Evolutionary conservation across 2,888 invertebrate species (phyloP).

Genomic region (Isoperla grammatica): DNA sequence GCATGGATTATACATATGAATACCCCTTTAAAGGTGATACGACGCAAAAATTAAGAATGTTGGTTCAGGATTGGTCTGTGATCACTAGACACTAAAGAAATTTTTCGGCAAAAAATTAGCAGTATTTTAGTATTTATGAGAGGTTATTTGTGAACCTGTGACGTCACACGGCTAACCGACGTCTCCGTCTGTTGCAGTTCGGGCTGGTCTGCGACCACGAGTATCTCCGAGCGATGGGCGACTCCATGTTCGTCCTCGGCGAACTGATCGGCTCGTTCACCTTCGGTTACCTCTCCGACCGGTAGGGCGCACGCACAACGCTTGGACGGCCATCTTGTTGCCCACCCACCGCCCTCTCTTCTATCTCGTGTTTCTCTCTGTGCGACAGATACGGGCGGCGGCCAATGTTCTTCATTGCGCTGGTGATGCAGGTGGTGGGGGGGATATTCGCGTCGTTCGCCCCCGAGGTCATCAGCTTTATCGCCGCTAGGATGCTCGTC

Average conservation of each 20-base stretch:
- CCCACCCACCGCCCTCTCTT: background rate
- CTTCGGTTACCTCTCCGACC: conserved; percentile 15
- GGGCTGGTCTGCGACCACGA: conserved; percentile 36
- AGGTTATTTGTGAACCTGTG: no score
- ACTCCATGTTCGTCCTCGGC: conserved; percentile 20
- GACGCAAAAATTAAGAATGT: no score
- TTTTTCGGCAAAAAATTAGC: no score
- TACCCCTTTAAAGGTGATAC: no score
- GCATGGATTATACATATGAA: no score
- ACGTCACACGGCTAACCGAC: no score
- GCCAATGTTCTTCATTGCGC: conserved; percentile 63
- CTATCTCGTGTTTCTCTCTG: background rate
- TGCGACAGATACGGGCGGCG: conserved; percentile 56
- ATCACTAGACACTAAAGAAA: no score
- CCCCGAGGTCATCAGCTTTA: conserved; percentile 62
- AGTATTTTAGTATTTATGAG: no score
- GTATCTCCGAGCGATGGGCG: conserved; percentile 17
- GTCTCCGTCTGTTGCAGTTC: conserved; percentile 51
- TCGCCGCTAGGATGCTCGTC: conserved; percentile 58
- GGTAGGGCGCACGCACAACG: conserved; percentile 24
- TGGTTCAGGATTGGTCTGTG: no score
- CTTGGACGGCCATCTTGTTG: background rate
- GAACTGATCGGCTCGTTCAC: conserved; percentile 16
- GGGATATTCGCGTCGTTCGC: conserved; percentile 61
- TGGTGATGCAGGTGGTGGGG: conserved; percentile 62